These are phyloP conservation scores for Poeciliopsis paucimaculata DNA, from an alignment of 2,797 vertebrate genomes.

Conservation along the genomic window DNA sequence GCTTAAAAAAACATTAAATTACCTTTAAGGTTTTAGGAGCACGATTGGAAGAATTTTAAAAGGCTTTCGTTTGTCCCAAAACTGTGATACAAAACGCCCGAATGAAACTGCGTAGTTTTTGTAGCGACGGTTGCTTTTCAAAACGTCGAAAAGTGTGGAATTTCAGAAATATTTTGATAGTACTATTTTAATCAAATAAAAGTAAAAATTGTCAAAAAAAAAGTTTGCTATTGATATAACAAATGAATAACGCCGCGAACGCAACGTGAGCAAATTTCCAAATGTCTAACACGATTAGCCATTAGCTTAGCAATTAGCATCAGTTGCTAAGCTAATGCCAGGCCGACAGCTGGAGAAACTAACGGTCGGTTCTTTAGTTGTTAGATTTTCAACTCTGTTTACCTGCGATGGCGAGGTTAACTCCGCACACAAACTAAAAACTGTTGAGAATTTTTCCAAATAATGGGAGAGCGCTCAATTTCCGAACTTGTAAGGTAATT, in stretches of 20 bases:
- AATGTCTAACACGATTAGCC: conserved; percentile 36
- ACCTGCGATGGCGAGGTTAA: conserved; percentile 3
- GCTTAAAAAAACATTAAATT: neutral
- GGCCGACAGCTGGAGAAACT: conserved; percentile 32
- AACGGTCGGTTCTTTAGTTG: neutral
- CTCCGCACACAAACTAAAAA: neutral
- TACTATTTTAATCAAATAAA: neutral
- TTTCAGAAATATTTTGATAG: neutral
- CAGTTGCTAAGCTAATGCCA: conserved; percentile 56
- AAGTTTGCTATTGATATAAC: neutral
- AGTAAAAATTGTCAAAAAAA: too few species aligned
- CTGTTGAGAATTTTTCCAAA: conserved; percentile 5
- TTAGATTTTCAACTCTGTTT: neutral
- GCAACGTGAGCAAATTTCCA: neutral
- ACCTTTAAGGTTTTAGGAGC: neutral
- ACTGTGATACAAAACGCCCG: neutral
- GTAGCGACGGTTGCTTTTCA: neutral
- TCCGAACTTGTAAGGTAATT: conserved; percentile 30
- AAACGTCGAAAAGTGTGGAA: neutral
- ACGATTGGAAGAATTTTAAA: neutral
- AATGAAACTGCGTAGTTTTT: conserved; percentile 41
- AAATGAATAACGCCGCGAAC: neutral
- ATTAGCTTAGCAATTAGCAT: conserved; percentile 53
- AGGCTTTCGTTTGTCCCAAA: neutral
- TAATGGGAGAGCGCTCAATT: conserved; percentile 22